phyloP scores from a whole-genome alignment of 2,797 vertebrate genomes.

The Xenops minutus region DNA sequence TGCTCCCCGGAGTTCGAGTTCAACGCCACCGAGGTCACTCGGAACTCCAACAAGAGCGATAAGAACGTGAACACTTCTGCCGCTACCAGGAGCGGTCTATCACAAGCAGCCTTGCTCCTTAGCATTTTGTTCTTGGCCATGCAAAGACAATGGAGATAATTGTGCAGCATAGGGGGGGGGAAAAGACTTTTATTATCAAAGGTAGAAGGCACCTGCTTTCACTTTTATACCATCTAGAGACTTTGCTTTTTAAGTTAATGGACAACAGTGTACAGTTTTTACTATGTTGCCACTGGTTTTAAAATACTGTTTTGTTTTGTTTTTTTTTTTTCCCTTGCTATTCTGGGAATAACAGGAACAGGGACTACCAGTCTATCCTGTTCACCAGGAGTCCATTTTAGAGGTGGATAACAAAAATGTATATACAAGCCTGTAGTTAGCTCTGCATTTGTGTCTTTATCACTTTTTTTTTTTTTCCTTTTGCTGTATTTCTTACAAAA shows the following conservation, averaged over 20 bases:
- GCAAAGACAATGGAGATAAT: constrained; percentile 82
- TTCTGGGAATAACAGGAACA: constrained; percentile 41
- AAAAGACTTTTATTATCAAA: constrained; percentile 68
- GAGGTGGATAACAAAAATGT: constrained; percentile 76
- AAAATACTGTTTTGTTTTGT: constrained; percentile 62
- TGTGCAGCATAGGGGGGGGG: constrained; percentile 19
- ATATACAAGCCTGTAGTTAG: constrained; percentile 81
- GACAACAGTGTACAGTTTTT: constrained; percentile 82
- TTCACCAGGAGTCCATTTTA: constrained; percentile 60
- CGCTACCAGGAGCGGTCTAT: constrained; percentile 14
- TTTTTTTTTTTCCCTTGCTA: constrained; percentile 47
- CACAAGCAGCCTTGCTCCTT: constrained; percentile 57
- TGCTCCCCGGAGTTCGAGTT: constrained; percentile 85
- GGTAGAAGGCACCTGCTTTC: constrained; percentile 77
- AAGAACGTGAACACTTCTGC: constrained; percentile 51
- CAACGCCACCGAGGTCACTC: constrained; percentile 74
- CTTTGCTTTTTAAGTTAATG: constrained; percentile 80
- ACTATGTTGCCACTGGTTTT: constrained; percentile 79
- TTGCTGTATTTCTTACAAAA: constrained; percentile 27
- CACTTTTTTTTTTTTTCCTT: constrained; percentile 60
- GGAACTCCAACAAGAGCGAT: constrained; percentile 52
- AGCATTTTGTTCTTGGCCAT: constrained; percentile 72
- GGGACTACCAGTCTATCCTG: constrained; percentile 13
- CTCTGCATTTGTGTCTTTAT: constrained; percentile 75
- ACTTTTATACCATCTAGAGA: constrained; percentile 80